phyloP scores from a whole-genome alignment of 2,113 vertebrate genomes.

The Crotalus tigris region DNA sequence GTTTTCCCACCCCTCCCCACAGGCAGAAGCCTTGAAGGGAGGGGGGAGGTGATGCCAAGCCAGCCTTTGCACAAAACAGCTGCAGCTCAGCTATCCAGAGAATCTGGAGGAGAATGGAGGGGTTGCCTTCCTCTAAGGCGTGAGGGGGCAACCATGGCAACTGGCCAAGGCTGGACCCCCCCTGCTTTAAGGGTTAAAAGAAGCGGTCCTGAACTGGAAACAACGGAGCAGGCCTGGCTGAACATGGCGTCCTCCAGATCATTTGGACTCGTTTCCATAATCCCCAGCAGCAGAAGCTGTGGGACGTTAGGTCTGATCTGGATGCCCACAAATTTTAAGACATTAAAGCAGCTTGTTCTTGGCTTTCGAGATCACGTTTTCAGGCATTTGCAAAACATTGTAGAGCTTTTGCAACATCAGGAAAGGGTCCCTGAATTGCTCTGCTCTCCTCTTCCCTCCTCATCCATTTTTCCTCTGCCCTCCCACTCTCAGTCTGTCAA shows the following conservation, averaged over 20 bases:
- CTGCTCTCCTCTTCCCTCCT: background rate
- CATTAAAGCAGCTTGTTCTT: background rate
- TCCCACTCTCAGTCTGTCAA: background rate
- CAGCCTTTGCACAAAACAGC: background rate
- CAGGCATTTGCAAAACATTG: background rate
- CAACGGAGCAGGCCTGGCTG: background rate
- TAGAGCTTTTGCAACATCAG: background rate
- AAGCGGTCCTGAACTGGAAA: background rate
- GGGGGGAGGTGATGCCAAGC: background rate
- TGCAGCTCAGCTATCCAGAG: background rate
- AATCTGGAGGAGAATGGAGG: background rate
- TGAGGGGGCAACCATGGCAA: background rate
- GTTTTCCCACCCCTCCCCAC: background rate
- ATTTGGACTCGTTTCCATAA: background rate
- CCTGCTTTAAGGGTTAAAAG: background rate
- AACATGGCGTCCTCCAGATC: background rate
- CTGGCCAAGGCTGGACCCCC: background rate
- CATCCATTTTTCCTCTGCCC: background rate
- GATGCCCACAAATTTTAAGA: background rate
- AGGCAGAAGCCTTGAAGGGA: background rate
- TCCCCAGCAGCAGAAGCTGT: background rate
- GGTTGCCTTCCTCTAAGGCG: background rate
- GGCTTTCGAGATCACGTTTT: accelerated
- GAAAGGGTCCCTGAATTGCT: background rate
- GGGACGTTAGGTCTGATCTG: background rate